Evolutionary conservation across 53 echinoderm and acorn worm genomes (phyloP).

Genomic region (Apostichopus leukothele): DNA sequence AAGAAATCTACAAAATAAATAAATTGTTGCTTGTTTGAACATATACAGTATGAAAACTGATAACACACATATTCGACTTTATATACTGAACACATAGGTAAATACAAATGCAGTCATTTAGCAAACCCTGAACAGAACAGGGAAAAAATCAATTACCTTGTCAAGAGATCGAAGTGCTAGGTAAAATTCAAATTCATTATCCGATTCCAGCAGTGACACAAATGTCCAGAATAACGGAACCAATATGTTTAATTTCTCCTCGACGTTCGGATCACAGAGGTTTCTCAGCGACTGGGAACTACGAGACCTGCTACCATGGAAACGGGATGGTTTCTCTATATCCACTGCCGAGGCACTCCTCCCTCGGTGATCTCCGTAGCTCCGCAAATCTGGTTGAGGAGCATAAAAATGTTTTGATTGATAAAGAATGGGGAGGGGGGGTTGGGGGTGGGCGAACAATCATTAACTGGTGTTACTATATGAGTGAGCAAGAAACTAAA

Average conservation of each 20-base stretch:
- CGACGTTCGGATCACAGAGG: constrained; percentile 80
- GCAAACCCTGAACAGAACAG: neutral
- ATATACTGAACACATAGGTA: no score
- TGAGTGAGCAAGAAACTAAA: no score
- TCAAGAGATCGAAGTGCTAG: constrained; percentile 86
- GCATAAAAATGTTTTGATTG: no score
- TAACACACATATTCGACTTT: no score
- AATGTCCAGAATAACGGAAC: constrained; percentile 95
- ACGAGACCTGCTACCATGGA: constrained; percentile 66
- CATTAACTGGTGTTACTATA: no score
- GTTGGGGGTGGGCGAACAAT: no score
- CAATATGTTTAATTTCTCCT: constrained; percentile 82
- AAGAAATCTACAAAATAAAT: no score
- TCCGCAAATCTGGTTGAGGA: constrained; percentile 48
- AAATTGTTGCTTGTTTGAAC: no score
- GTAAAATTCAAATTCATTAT: constrained; percentile 95
- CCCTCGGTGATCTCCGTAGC: constrained; percentile 75
- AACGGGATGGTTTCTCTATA: constrained; percentile 73
- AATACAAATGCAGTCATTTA: no score
- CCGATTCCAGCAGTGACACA: constrained; percentile 92
- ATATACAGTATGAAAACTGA: no score
- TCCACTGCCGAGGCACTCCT: constrained; percentile 83
- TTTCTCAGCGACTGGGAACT: constrained; percentile 74
- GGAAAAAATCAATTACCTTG: constrained; percentile 61
- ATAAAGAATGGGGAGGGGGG: no score